These are phyloP conservation scores for Centruroides sculpturatus DNA, from an alignment of 1,140 invertebrate species.

Conservation along the genomic window DNA sequence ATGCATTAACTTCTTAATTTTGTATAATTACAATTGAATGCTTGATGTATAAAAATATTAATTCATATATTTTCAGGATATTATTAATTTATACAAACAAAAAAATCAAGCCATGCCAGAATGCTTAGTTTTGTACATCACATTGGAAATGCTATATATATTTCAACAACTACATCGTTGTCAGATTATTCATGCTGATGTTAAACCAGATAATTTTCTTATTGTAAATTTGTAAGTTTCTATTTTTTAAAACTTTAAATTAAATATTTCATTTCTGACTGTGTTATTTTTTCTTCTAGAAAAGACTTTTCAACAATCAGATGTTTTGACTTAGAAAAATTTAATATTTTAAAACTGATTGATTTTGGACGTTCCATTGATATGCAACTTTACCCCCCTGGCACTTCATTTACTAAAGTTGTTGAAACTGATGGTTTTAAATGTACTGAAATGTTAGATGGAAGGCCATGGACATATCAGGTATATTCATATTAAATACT, in stretches of 20 bases:
- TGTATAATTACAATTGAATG: too few species aligned
- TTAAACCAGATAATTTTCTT: constrained; percentile 95
- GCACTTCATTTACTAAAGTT: constrained; percentile 58
- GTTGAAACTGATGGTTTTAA: constrained; percentile 59
- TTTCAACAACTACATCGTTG: constrained; percentile 75
- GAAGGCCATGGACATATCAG: constrained; percentile 80
- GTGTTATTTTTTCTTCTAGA: too few species aligned
- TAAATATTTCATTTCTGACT: too few species aligned
- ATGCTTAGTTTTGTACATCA: constrained; percentile 58
- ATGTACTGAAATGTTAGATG: constrained; percentile 73
- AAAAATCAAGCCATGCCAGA: constrained; percentile 28
- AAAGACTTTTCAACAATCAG: too few species aligned
- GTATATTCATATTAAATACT: constrained; percentile 18
- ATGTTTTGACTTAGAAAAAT: too few species aligned
- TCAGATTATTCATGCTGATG: constrained; percentile 87
- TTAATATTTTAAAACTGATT: constrained; percentile 48
- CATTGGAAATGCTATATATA: constrained; percentile 73
- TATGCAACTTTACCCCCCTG: constrained; percentile 62
- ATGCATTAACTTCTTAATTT: too few species aligned
- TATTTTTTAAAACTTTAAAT: background rate
- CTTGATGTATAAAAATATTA: too few species aligned
- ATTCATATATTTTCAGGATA: constrained; percentile 17
- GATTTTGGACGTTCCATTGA: constrained; percentile 81
- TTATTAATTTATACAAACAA: constrained; percentile 24
- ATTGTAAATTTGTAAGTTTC: constrained; percentile 16